Evolutionary conservation across 2,888 invertebrate genomes (phyloP).

Genomic region (Sinhomidia bicolor): DNA sequence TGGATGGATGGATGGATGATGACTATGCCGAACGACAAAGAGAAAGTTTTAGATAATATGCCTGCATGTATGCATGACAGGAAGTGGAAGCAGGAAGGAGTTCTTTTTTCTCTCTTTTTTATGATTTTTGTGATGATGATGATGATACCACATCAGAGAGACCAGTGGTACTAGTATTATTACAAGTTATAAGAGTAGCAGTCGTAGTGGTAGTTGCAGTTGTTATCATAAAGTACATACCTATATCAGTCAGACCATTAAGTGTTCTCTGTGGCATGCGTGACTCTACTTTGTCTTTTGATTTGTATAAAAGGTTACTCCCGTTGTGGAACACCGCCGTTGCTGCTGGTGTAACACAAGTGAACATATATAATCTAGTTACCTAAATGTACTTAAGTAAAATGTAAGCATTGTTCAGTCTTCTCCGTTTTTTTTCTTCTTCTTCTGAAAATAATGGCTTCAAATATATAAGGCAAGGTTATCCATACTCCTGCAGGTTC

Average conservation of each 20-base stretch:
- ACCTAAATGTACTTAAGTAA: no score
- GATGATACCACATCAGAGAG: background rate
- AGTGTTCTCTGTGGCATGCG: background rate
- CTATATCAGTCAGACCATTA: background rate
- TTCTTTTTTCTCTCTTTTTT: background rate
- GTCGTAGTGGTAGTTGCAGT: no score
- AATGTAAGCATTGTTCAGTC: no score
- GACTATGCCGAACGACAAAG: background rate
- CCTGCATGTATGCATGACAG: background rate
- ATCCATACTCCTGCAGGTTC: no score
- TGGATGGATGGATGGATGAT: background rate
- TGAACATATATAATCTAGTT: background rate
- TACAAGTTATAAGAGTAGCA: no score
- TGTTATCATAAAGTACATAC: background rate
- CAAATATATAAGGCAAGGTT: no score
- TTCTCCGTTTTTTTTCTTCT: no score
- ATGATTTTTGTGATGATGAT: background rate
- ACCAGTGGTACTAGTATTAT: no score
- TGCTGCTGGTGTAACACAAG: no score
- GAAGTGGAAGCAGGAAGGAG: background rate
- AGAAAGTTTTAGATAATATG: slow-evolving; percentile 1
- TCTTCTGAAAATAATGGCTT: no score
- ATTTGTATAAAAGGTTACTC: no score
- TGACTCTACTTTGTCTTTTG: background rate
- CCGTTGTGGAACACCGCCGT: no score